Percentiles rank a stretch among this genome's conserved stretches.
phyloP scores from a whole-genome alignment of 2,888 invertebrate genomes.

The Eurytoma adleriae region DNA sequence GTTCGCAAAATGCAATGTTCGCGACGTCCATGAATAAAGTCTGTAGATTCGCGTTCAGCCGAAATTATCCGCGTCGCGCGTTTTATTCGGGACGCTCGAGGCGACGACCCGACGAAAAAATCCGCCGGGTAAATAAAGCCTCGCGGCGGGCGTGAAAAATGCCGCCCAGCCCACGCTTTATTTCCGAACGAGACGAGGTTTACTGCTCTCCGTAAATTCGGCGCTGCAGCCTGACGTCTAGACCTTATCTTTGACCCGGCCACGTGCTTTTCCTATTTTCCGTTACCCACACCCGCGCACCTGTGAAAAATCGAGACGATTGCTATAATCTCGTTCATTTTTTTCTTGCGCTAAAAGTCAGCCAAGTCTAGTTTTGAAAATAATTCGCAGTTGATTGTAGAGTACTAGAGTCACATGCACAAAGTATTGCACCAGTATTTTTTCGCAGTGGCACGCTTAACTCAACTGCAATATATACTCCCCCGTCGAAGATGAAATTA shows the following conservation, averaged over 20 bases:
- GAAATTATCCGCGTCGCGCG: not conserved
- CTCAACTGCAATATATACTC: no score
- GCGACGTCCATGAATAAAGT: no score
- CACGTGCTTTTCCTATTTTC: conserved; percentile 9
- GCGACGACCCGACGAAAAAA: conserved; percentile 4
- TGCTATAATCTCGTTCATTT: no score
- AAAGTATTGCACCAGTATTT: no score
- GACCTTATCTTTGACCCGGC: not conserved
- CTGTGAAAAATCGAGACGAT: not conserved
- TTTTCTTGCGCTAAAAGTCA: no score
- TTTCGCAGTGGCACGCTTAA: no score
- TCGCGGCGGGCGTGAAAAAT: not conserved
- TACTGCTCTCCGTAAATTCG: conserved; percentile 50
- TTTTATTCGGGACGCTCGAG: not conserved
- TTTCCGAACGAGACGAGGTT: not conserved
- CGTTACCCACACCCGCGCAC: not conserved
- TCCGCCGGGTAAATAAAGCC: not conserved
- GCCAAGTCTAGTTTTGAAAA: no score
- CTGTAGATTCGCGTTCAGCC: no score
- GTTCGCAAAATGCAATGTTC: no score
- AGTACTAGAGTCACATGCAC: no score
- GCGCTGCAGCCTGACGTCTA: conserved; percentile 48
- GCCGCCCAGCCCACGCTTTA: not conserved
- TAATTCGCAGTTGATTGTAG: no score
- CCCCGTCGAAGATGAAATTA: no score